phyloP scores from a whole-genome alignment of 2,888 invertebrate species.

The Dyspetes luteomarginatus region DNA sequence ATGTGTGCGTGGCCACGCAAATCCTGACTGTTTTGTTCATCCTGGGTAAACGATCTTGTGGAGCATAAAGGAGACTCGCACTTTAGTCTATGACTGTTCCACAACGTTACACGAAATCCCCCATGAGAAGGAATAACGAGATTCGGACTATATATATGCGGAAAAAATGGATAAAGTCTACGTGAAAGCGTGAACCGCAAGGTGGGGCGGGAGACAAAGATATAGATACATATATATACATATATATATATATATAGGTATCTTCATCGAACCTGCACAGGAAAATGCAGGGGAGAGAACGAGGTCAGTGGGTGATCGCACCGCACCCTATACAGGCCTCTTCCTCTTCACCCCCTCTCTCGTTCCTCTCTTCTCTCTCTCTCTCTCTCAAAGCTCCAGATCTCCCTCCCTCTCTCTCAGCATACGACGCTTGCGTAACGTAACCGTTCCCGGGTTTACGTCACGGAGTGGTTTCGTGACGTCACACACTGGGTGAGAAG shows the following conservation, averaged over 20 bases:
- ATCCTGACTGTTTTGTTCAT: too few relatives aligned
- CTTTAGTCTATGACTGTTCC: neutral
- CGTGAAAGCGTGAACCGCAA: neutral
- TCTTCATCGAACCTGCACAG: slow-evolving; percentile 62
- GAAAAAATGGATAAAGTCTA: slow-evolving; percentile 5
- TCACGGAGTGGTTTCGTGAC: slow-evolving; percentile 77
- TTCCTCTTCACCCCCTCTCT: neutral
- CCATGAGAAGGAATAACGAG: slow-evolving; percentile 4
- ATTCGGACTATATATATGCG: slow-evolving; percentile 10
- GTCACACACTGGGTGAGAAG: slow-evolving; percentile 70
- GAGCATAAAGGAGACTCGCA: neutral
- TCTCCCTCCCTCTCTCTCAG: slow-evolving; percentile 48
- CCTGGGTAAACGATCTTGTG: too few relatives aligned
- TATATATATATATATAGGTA: slow-evolving; percentile 8
- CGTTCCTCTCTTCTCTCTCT: neutral
- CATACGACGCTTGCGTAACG: slow-evolving; percentile 78
- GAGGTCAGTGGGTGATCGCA: slow-evolving; percentile 81
- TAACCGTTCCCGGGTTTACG: slow-evolving; percentile 79
- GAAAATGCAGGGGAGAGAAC: slow-evolving; percentile 66
- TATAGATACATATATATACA: slow-evolving; percentile 3
- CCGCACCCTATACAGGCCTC: slow-evolving; percentile 69
- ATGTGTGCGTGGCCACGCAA: too few relatives aligned
- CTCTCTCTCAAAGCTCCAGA: slow-evolving; percentile 26
- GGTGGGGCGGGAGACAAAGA: slow-evolving; percentile 8
- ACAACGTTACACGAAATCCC: neutral